Base-by-base conservation (phyloP, 2,888 invertebrate species). In the Chymomyza amoena region DNA sequence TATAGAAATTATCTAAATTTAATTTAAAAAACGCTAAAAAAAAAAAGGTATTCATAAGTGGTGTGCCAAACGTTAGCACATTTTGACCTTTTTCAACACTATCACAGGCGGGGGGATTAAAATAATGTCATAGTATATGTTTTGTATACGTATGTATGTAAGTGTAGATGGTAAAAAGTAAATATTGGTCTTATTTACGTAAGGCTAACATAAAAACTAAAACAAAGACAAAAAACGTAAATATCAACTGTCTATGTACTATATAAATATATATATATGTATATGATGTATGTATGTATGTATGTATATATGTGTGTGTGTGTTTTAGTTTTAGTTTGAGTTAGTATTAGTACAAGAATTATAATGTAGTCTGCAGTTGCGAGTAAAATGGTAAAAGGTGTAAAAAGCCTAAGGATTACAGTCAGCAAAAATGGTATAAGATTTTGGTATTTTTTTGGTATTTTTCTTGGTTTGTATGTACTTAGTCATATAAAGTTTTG, bases 341-440 rank as follows among this genome's bases (percentile, higher is more conserved):
- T 70, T 16, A 52, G 16, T 64, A 69, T 71, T 2, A 59, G 56
- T 61, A 32, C 15, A 60, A 60, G 39, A 72, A 54, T n/a, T 54
- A 15, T 54, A 18, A 20, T 54, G 16, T 73, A 79, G 70, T 84
- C 68, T 84, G 81, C 70, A 70, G 61, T 82, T 76, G 77, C 82
- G 75, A 80, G 73, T 80, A 73, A 69, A 72, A 68, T 77, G 86
- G 76, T 82, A 88, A 88, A 82, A 88, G 89, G 89, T 90, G 89
- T 90, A 90, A 90, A 90, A 90, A 90, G 90, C 89, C 89, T 90
- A 90, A 89, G 87, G 89, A 90, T 83, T 90, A 90, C 84, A 90
- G 89, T 90, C 90, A 90, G 90, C 89, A 89, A 89, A 89, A 89
- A 87, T 88, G 87, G 78, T 88, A 80, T 77, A 87, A 77, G 79